Evolutionary conservation across 2,888 invertebrate genomes (phyloP), one percentile per base, ranked within the genome.

Genomic region (Pyrgus malvae): DNA sequence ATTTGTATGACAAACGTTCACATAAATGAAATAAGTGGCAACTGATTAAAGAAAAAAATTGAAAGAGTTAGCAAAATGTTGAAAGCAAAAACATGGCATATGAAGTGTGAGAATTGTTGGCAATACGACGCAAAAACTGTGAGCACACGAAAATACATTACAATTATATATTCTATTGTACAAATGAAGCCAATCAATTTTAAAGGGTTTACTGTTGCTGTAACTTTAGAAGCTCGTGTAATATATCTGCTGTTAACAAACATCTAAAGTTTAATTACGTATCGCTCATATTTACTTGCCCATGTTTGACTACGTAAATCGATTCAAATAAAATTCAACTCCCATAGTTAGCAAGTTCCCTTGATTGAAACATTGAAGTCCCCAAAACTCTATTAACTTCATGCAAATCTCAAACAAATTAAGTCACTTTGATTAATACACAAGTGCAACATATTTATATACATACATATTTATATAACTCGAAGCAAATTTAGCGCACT

Each of bases 401-500:
- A 53, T 53, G 53, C 38, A 46, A 53, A 53, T 53, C 45, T 53
- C 45, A 19, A 46, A 21, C 31, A 40, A 46, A 45, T 45, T 45
- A 38, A 38, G 27, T 40, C 45, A 49, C 49, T 51, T 12, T 42
- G 37, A 42, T 48, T 48, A 48, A 45, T 45, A 45, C 17, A 31
- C 37, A 31, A 40, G 46, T 51, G 23, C 23, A 4, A 23, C 6
- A n/a, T n/a, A n/a, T n/a, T n/a, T 23, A 23, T 23, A 23, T 21
- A 21, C 3, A 21, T 21, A 21, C 6, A 16, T 35, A 19, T 19
- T 19, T 38, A n/a, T 9, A 19, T 5, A 17, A 19, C 38, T 17
- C 11, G n/a, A 38, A 45, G 45, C 45, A 45, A 31, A 2, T 17
- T 23, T 41, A 14, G 25, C 25, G 33, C 16, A 37, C 14, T 12